Evolutionary conservation across 2,113 vertebrate species (phyloP).

Genomic region (Entelurus aequoreus): DNA sequence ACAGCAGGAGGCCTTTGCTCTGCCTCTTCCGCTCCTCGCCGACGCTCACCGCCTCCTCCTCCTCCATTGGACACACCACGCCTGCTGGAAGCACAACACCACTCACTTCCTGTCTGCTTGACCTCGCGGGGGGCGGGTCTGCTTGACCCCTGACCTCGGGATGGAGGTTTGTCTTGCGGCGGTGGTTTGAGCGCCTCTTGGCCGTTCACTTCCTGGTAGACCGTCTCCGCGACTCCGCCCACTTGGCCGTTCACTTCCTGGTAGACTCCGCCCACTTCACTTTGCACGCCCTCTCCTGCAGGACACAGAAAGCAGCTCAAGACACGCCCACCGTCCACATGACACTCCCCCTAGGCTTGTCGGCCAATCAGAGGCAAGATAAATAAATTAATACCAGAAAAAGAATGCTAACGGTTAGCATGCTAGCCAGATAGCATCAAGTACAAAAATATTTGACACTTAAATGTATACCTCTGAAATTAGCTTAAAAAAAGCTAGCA

Average conservation of each 20-base stretch:
- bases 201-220: background rate
- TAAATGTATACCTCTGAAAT: too few species aligned
- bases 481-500: too few species aligned
- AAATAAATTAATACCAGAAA: too few species aligned
- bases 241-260: background rate
- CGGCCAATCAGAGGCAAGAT: too few species aligned
- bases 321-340: too few species aligned
- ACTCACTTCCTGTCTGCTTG: background rate
- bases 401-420: too few species aligned
- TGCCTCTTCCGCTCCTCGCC: slow-evolving; percentile 53
- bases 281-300: background rate
- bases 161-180: slow-evolving; percentile 34
- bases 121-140: too few species aligned
- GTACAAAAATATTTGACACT: too few species aligned
- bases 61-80: slow-evolving; percentile 17
- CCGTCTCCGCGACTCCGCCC: background rate
- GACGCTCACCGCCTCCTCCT: slow-evolving; percentile 18
- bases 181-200: slow-evolving; percentile 8
- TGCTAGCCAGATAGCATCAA: too few species aligned
- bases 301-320: background rate
- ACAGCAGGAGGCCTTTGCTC: slow-evolving; percentile 85
- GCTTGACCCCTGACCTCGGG: background rate
- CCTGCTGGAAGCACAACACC: background rate
- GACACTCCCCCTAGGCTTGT: too few species aligned
- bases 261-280: background rate